Evolutionary conservation across 2,888 invertebrate genomes (phyloP).

Genomic region (Pharmacophagus antenor): DNA sequence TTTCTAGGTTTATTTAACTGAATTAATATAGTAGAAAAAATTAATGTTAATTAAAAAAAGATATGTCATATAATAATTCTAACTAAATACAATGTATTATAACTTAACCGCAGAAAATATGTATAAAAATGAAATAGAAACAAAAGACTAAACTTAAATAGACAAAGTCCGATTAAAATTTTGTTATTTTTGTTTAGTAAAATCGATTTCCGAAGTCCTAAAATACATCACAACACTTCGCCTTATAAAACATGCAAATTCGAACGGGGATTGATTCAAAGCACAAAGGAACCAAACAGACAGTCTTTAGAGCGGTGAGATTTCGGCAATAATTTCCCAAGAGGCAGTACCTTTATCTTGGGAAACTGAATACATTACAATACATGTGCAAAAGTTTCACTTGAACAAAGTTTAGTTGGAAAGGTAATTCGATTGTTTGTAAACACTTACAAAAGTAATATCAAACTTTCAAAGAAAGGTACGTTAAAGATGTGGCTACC

Average conservation of each 20-base stretch:
- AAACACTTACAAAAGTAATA: conserved; percentile 28
- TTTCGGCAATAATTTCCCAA: conserved; percentile 78
- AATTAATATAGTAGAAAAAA: too few relatives aligned
- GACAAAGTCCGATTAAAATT: neutral
- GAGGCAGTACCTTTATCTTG: conserved; percentile 48
- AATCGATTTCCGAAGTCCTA: conserved; percentile 32
- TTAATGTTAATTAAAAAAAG: too few relatives aligned
- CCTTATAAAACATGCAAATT: conserved; percentile 79
- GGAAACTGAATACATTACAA: conserved; percentile 69
- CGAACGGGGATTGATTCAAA: conserved; percentile 79
- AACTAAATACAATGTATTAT: too few relatives aligned
- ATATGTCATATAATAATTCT: too few relatives aligned
- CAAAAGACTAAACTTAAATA: too few relatives aligned
- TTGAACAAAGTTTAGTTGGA: conserved; percentile 19
- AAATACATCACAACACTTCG: conserved; percentile 64
- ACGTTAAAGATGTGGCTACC: conserved; percentile 6
- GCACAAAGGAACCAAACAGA: conserved; percentile 69
- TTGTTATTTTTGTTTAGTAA: neutral
- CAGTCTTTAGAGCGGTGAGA: conserved; percentile 72
- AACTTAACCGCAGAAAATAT: too few relatives aligned
- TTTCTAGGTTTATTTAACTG: too few relatives aligned
- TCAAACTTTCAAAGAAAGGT: conserved; percentile 10
- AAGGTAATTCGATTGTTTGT: conserved; percentile 27
- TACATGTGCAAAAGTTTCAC: conserved; percentile 38
- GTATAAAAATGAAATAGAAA: too few relatives aligned